Conservation (phyloP, 1,140 invertebrate species). For the Leguminivora glycinivorella region DNA sequence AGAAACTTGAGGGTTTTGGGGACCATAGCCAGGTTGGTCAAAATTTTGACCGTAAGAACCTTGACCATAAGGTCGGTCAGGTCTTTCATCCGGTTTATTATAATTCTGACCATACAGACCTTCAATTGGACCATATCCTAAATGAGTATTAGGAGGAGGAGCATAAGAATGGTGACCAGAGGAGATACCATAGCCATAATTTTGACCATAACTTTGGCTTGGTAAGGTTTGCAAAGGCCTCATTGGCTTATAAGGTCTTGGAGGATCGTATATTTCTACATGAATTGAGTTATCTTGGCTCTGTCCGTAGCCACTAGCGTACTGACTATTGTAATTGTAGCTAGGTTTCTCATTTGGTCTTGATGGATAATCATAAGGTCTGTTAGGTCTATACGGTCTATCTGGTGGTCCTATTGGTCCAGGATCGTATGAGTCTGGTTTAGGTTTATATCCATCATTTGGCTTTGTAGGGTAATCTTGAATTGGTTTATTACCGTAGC, state of each 20-base stretch:
- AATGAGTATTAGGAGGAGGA: slow-evolving; percentile 42
- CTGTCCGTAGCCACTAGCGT: slow-evolving; percentile 61
- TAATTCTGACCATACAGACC: slow-evolving; percentile 29
- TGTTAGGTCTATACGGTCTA: slow-evolving; percentile 47
- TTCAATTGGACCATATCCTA: slow-evolving; percentile 41
- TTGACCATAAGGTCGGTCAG: slow-evolving; percentile 41
- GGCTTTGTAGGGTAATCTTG: slow-evolving; percentile 37
- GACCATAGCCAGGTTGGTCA: not conserved
- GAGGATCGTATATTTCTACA: slow-evolving; percentile 66
- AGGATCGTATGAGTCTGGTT: slow-evolving; percentile 41
- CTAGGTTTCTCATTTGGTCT: slow-evolving; percentile 46
- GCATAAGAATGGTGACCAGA: slow-evolving; percentile 51
- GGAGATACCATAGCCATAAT: slow-evolving; percentile 44
- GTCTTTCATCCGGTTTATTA: slow-evolving; percentile 37
- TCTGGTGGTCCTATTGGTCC: slow-evolving; percentile 42
- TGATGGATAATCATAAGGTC: slow-evolving; percentile 37
- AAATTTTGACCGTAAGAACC: slow-evolving; percentile 29
- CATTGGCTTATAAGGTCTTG: slow-evolving; percentile 54
- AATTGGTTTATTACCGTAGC: slow-evolving; percentile 41
- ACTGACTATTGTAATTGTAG: slow-evolving; percentile 55
- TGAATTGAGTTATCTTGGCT: slow-evolving; percentile 61
- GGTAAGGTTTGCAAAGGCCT: slow-evolving; percentile 45
- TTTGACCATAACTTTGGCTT: slow-evolving; percentile 36
- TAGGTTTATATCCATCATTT: slow-evolving; percentile 6
- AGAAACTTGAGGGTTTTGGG: slow-evolving; percentile 29